Conservation (phyloP, 2,888 invertebrate genomes). For the Hesperia comma region DNA sequence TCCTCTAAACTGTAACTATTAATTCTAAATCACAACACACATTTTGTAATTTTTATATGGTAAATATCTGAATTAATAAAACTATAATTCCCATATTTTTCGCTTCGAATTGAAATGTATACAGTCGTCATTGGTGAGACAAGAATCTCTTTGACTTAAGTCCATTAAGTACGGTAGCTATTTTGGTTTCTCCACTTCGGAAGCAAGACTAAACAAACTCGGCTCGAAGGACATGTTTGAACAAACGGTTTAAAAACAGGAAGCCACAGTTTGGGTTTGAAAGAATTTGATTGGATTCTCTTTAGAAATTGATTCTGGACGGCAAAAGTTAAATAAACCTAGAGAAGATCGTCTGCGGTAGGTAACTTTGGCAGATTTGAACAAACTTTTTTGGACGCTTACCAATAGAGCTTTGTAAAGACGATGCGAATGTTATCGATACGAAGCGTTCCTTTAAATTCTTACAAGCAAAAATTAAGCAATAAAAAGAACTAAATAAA, state of each 20-base stretch:
- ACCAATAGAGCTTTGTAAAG: slow-evolving; percentile 16
- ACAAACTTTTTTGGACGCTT: slow-evolving; percentile 22
- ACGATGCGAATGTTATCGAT: not conserved
- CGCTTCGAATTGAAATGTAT: not conserved
- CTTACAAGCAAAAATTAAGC: too few species aligned
- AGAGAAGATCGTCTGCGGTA: slow-evolving; percentile 14
- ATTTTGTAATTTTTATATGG: too few species aligned
- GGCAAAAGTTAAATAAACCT: slow-evolving; percentile 10
- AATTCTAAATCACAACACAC: too few species aligned
- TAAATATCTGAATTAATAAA: too few species aligned
- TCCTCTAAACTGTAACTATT: too few species aligned
- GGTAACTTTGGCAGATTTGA: slow-evolving; percentile 14
- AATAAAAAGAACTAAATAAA: too few species aligned
- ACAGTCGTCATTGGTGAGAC: slow-evolving; percentile 1
- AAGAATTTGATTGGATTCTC: slow-evolving; percentile 15
- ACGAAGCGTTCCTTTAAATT: too few species aligned
- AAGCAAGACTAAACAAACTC: slow-evolving; percentile 47
- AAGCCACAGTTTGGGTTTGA: slow-evolving; percentile 42
- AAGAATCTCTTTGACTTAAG: slow-evolving; percentile 8
- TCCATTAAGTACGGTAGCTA: slow-evolving; percentile 26
- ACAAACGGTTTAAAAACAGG: slow-evolving; percentile 60
- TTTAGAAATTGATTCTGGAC: slow-evolving; percentile 25
- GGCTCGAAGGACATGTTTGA: slow-evolving; percentile 51
- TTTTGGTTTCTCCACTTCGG: slow-evolving; percentile 23
- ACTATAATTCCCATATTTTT: not conserved